These are phyloP conservation scores for Tragelaphus eurycerus DNA, from an alignment of 2,797 vertebrate species.

Conservation along the genomic window DNA sequence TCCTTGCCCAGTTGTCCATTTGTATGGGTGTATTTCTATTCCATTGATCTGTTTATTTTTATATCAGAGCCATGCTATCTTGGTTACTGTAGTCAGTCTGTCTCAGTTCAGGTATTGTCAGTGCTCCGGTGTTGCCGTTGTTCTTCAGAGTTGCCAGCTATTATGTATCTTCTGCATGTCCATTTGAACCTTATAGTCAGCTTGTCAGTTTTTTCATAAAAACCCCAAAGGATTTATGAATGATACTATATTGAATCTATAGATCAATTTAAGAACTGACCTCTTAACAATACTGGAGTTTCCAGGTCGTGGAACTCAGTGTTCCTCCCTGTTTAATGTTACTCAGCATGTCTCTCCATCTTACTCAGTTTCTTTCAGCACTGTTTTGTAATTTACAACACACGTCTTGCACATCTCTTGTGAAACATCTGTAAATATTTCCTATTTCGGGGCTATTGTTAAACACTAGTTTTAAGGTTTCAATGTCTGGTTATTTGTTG, in stretches of 20 bases:
- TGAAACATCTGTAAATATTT: neutral
- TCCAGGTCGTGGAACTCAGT: neutral
- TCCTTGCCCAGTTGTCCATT: neutral
- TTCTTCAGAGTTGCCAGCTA: neutral
- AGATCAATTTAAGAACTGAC: neutral
- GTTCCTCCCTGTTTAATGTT: neutral
- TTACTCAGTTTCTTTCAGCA: neutral
- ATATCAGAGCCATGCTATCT: neutral
- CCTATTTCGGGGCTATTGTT: neutral
- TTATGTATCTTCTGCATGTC: neutral
- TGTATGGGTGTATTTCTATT: neutral
- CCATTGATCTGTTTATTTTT: neutral
- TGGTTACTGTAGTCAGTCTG: neutral
- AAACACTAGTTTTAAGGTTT: neutral
- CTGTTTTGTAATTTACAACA: neutral
- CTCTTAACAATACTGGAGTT: neutral
- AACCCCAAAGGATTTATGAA: neutral
- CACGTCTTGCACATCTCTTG: neutral
- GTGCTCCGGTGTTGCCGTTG: neutral
- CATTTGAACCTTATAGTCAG: neutral
- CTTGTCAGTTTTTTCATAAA: neutral
- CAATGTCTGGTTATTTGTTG: neutral
- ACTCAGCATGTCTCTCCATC: neutral
- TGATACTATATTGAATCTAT: neutral
- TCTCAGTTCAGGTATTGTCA: neutral